Percentiles rank a stretch among this genome's conserved stretches.
phyloP scores from a whole-genome alignment of 2,113 vertebrate genomes.

The Macrotis lagotis region DNA sequence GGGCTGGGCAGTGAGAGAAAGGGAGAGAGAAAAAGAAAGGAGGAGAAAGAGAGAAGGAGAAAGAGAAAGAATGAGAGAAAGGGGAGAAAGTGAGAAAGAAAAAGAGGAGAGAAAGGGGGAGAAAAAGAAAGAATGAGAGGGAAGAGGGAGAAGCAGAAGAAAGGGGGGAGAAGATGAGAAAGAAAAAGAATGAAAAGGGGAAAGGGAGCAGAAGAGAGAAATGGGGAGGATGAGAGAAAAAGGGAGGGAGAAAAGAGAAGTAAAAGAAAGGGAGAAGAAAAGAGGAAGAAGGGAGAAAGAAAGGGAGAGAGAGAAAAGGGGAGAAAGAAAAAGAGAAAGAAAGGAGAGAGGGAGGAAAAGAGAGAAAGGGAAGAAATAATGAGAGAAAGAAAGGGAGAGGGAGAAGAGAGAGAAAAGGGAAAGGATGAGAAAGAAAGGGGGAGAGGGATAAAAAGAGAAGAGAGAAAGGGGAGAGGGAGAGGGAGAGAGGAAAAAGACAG shows the following conservation, averaged over 20 bases:
- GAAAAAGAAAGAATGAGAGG: background rate
- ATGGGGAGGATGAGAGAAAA: conserved; percentile 5
- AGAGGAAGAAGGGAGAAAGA: conserved; percentile 21
- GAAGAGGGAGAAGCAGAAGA: background rate
- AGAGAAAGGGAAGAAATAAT: too few species aligned
- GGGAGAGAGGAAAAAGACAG: background rate
- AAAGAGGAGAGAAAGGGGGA: background rate
- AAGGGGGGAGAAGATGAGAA: rapidly evolving
- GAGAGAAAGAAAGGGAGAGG: too few species aligned
- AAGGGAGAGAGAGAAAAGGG: conserved; percentile 15
- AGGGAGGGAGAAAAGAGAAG: background rate
- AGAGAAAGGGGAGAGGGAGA: background rate
- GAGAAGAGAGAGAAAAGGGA: too few species aligned
- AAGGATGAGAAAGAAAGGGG: too few species aligned
- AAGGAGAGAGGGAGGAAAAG: background rate
- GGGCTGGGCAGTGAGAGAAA: background rate
- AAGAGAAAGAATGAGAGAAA: background rate
- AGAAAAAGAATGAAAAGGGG: background rate
- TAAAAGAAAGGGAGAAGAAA: conserved; percentile 39
- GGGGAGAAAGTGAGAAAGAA: background rate
- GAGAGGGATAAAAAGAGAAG: too few species aligned
- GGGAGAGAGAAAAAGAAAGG: too few species aligned
- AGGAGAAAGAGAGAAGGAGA: too few species aligned
- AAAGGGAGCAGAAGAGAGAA: background rate
- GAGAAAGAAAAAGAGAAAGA: background rate